Evolutionary conservation across 2,888 invertebrate genomes (phyloP), one percentile per base, ranked within the genome.

Genomic region (Heterodera filipjevi): DNA sequence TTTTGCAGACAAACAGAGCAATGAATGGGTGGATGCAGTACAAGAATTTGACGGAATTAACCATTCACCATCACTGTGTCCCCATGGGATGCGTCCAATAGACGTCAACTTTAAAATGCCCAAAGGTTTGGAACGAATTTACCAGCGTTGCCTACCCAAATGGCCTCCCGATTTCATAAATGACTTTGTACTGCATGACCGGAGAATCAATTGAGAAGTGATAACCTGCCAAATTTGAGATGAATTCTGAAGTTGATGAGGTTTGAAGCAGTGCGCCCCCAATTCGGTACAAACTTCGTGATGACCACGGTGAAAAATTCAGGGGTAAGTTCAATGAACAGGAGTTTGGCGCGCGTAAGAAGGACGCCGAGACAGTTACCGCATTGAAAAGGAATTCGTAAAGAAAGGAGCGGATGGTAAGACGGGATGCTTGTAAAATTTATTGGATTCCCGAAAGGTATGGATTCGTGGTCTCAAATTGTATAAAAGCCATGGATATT

Each of bases 211-310:
- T n/a, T n/a, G n/a, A n/a, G n/a, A n/a, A 71, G 19, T 30, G 71
- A 5, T 71, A n/a, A 71, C 33, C 46, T 71, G 14, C 71, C 71
- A 71, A 71, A 71, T 16, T 44, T 14, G 71, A 49, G 71, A 71
- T 16, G 71, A 33, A 71, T 71, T 49, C 16, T 19, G 32, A 71
- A 33, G 33, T 71, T 35, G 71, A 71, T 3, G 30, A 71, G 33
- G 27, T 30, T 49, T 27, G 33, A 71, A 5, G 19, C 32, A 5
- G 46, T 53, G 3, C 12, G 10, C n/a, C n/a, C 0, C 72, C 72
- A 0, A n/a, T 39, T 0, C 19, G 72, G 0, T 72, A 72, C 44
- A 72, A 72, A 44, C 19, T 72, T 2, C 32, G 59, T 33, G 72
- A 72, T 72, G 44, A 44, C 19, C 49, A 44, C 19, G 72, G 72